Percentiles rank a stretch among this genome's conserved stretches.
Conservation (phyloP, 2,797 vertebrate species). For the Sebastes minor region DNA sequence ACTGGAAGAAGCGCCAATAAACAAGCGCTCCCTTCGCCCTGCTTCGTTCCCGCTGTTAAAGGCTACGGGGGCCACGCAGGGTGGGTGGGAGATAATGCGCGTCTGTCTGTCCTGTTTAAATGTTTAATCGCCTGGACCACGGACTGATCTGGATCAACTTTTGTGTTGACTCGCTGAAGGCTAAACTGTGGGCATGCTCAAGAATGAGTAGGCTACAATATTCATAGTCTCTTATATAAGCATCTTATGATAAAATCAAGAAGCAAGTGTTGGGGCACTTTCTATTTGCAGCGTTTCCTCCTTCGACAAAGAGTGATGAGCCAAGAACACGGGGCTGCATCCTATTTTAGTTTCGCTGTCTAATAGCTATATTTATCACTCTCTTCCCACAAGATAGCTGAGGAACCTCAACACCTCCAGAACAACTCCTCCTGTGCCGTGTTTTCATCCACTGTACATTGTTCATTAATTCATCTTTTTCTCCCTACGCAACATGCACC, state of each 20-base stretch:
- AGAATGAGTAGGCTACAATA: slow-evolving; percentile 61
- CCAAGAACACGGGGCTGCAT: slow-evolving; percentile 59
- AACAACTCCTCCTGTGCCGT: slow-evolving; percentile 24
- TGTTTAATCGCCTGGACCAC: slow-evolving; percentile 54
- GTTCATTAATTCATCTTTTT: not conserved
- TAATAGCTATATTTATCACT: slow-evolving; percentile 62
- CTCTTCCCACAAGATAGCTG: slow-evolving; percentile 43
- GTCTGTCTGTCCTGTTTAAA: slow-evolving; percentile 51
- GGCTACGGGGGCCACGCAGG: slow-evolving; percentile 27
- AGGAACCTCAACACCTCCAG: slow-evolving; percentile 39
- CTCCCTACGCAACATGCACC: not conserved
- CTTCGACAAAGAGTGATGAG: slow-evolving; percentile 32
- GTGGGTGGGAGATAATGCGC: slow-evolving; percentile 40
- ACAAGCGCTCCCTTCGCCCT: slow-evolving; percentile 42
- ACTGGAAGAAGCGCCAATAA: slow-evolving; percentile 49
- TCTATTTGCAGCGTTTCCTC: slow-evolving; percentile 44
- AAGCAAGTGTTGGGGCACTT: slow-evolving; percentile 46
- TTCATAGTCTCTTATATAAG: slow-evolving; percentile 65
- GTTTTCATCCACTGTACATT: slow-evolving; percentile 19
- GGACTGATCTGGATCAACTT: slow-evolving; percentile 40
- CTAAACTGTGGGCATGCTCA: slow-evolving; percentile 42
- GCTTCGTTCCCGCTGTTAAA: slow-evolving; percentile 13
- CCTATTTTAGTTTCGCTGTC: slow-evolving; percentile 60
- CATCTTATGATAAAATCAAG: slow-evolving; percentile 54
- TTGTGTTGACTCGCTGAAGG: slow-evolving; percentile 44